Evolutionary conservation across 2,888 invertebrate genomes (phyloP).

Genomic region (Parelbella ahira): DNA sequence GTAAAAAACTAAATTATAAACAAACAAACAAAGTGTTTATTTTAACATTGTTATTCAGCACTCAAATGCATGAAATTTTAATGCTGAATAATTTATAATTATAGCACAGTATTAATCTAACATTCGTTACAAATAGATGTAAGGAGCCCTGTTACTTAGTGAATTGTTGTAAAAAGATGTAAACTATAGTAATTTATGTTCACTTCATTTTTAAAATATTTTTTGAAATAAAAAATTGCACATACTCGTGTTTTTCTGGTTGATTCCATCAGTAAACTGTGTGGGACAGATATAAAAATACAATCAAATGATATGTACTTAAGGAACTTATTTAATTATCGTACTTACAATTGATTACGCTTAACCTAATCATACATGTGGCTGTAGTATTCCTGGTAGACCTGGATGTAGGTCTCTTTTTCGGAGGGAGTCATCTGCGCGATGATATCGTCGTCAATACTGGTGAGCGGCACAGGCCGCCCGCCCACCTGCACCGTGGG

Average conservation of each 20-base stretch:
- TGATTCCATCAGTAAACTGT: no score
- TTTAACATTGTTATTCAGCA: no score
- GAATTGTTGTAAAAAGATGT: neutral
- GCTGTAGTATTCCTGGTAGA: slow-evolving; percentile 96
- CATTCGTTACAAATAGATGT: slow-evolving; percentile 8
- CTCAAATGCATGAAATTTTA: no score
- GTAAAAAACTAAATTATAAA: slow-evolving; percentile 2
- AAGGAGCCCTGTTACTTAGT: slow-evolving; percentile 24
- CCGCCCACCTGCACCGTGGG: slow-evolving; percentile 92
- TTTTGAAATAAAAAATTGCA: slow-evolving; percentile 23
- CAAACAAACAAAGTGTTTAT: neutral
- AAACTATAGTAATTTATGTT: neutral
- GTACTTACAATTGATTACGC: no score
- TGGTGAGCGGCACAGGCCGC: slow-evolving; percentile 88
- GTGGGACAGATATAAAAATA: no score
- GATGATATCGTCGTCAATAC: slow-evolving; percentile 92
- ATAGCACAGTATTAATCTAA: slow-evolving; percentile 19
- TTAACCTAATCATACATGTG: slow-evolving; percentile 90
- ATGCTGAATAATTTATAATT: neutral
- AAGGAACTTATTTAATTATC: no score
- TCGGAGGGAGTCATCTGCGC: slow-evolving; percentile 94
- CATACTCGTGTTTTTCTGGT: no score
- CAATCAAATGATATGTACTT: no score
- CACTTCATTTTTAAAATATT: slow-evolving; percentile 1
- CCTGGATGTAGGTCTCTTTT: slow-evolving; percentile 95